Evolutionary conservation across 23 tunicate genomes (phyloP), one percentile per base, ranked within the genome.

Genomic region (Corella eumyota): DNA sequence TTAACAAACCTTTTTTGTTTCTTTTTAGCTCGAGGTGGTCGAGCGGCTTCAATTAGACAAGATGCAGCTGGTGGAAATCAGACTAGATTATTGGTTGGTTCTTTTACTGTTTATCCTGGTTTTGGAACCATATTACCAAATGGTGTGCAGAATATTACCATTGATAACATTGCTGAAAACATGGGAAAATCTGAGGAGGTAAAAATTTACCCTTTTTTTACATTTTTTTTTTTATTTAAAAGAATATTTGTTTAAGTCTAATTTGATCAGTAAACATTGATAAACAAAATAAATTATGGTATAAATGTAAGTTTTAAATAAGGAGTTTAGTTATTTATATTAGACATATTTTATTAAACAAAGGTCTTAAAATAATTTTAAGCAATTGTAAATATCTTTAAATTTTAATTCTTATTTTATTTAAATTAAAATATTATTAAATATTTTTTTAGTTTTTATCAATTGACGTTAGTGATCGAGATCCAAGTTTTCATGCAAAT

Each of bases 401-500:
- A n/a, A 52, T n/a, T 52, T 52, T 52, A 7, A 23, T 17, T 21
- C 21, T 20, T 23, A 52, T 15, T 52, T 19, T 21, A 52, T 13
- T 52, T 52, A 23, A 7, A 52, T n/a, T n/a, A n/a, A n/a, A n/a
- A n/a, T n/a, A n/a, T n/a, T n/a, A n/a, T n/a, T n/a, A n/a, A n/a
- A n/a, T n/a, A n/a, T n/a, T n/a, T n/a, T n/a, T n/a, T n/a, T 36
- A 92, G 92, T 83, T 75, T 66, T 67, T 92, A 19, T 62, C 80
- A 21, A 67, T 92, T 61, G 98, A 92, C 58, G 67, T 92, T 54
- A 76, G 72, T 62, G 98, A 92, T 55, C 87, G 98, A 6, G 93
- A 92, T 70, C 90, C 90, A 26, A 40, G 32, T 24, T 86, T 76
- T 45, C 35, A 76, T 55, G 65, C 76, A 23, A 66, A 75, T 9